These are phyloP conservation scores for Dromaius novaehollandiae DNA, from an alignment of 2,113 vertebrate species.

Conservation along the genomic window DNA sequence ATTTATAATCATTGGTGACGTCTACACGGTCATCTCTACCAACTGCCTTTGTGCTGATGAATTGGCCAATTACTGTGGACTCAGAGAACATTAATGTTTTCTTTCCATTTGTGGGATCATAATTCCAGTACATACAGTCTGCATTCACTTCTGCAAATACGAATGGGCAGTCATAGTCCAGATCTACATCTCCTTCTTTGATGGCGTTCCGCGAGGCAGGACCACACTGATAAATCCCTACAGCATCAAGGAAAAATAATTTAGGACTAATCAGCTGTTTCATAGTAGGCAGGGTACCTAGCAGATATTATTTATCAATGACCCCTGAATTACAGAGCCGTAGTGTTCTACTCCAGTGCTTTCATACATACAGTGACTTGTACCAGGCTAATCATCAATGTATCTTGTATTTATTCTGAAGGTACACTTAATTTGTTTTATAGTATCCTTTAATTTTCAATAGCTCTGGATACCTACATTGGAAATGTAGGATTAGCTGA, in stretches of 20 bases:
- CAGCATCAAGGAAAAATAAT: not conserved
- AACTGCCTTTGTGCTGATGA: constrained; percentile 82
- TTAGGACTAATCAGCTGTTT: not conserved
- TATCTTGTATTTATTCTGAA: not conserved
- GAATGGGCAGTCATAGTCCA: constrained; percentile 72
- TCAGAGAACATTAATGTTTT: constrained; percentile 49
- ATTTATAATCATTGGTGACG: constrained; percentile 79
- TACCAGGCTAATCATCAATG: not conserved
- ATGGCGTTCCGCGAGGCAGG: constrained; percentile 73
- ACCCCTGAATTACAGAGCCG: not conserved
- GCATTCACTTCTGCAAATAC: constrained; percentile 81
- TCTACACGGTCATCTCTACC: constrained; percentile 75
- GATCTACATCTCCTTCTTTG: constrained; percentile 75
- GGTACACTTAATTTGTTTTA: not conserved
- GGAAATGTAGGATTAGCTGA: not conserved
- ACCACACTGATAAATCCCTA: constrained; percentile 83
- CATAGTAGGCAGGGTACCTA: not conserved
- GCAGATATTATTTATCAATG: not conserved
- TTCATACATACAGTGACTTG: not conserved
- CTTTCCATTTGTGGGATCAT: not conserved
- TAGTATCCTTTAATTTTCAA: not conserved
- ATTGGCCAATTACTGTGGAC: constrained; percentile 57
- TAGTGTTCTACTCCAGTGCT: not conserved
- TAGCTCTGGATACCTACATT: not conserved
- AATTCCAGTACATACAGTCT: constrained; percentile 75